Evolutionary conservation across 2,113 vertebrate genomes (phyloP), one percentile per base, ranked within the genome.

Genomic region (Ctenomys sociabilis): DNA sequence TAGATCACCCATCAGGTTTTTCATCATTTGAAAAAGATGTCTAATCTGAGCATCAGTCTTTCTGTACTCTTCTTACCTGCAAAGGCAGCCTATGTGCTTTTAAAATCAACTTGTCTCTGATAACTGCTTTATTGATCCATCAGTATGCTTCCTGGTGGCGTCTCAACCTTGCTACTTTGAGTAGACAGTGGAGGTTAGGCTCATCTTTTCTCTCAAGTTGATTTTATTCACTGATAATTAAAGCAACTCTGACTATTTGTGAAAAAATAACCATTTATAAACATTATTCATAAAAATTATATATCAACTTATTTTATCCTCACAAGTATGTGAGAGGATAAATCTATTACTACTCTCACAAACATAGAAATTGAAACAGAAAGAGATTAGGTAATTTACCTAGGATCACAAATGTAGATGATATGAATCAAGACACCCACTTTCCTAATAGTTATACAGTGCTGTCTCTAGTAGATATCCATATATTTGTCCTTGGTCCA

Each of bases 261-360:
- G 57, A 93, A 95, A 81, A 68, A 90, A 72, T 73, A 77, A 73
- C 17, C 49, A 57, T 19, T 75, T 93, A 52, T 68, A 73, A 63
- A 7, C 2, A 52, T 35, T 35, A 68, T 45, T 70, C 70, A 4
- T 77, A 10, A 80, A 80, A 40, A 30, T 28, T 54, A 45, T 3
- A 26, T 78, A 61, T 89, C 72, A 93, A 95, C 21, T 57, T 64
- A 83, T 37, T 85, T 93, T 88, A 68, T 78, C 32, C 10, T 93
- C 26, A 93, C 9, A 84, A 83, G 63, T 9, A 26, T 59, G 24
- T 82, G 26, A 57, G 17, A 63, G 24, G 61, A 22, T 73, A 88
- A 70, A 85, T 64, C 37, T 85, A 19, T 85, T 93, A 5, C 88
- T 92, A 85, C 37, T 90, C 12, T 75, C 66, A 28, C 32, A 64